A percentile compares a stretch with the other conserved stretches of the same genome.
phyloP scores from a whole-genome alignment of 2,113 vertebrate species.

The Pagrus major region DNA sequence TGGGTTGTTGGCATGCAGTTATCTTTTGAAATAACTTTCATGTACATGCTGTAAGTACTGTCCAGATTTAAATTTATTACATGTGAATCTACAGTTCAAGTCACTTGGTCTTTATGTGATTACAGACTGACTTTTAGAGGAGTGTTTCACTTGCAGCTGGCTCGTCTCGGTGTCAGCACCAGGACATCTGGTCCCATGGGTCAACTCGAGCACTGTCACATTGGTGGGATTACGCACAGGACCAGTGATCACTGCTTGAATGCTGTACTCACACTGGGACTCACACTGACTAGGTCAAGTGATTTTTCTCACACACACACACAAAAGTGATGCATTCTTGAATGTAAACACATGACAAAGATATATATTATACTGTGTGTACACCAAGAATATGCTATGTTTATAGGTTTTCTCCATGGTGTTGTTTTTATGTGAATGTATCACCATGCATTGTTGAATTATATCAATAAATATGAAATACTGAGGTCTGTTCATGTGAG shows the following conservation, averaged over 20 bases:
- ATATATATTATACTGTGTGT: slow-evolving; percentile 32
- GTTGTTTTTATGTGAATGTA: slow-evolving; percentile 66
- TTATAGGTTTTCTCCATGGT: slow-evolving; percentile 43
- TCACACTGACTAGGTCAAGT: slow-evolving; percentile 2
- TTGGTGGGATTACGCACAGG: slow-evolving; percentile 26
- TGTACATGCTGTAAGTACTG: slow-evolving; percentile 63
- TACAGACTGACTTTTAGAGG: slow-evolving; percentile 12
- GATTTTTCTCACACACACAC: slow-evolving; percentile 16
- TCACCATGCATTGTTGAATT: slow-evolving; percentile 41
- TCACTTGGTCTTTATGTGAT: slow-evolving; percentile 4
- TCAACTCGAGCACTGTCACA: slow-evolving; percentile 7
- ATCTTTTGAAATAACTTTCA: not conserved
- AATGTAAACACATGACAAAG: slow-evolving; percentile 52
- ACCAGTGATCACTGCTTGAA: slow-evolving; percentile 26
- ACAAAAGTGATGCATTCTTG: slow-evolving; percentile 22
- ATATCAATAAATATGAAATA: slow-evolving; percentile 61
- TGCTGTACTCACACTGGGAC: slow-evolving; percentile 2
- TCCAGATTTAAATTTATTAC: not conserved
- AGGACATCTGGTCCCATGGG: slow-evolving; percentile 18
- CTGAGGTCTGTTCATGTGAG: not conserved
- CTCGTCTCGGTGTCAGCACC: not conserved
- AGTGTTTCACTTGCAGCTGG: slow-evolving; percentile 25
- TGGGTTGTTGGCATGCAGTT: not conserved
- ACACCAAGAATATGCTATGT: slow-evolving; percentile 49
- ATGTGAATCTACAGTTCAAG: not conserved